phyloP scores from a whole-genome alignment of 1,140 invertebrate genomes.

The Anoplophora glabripennis region DNA sequence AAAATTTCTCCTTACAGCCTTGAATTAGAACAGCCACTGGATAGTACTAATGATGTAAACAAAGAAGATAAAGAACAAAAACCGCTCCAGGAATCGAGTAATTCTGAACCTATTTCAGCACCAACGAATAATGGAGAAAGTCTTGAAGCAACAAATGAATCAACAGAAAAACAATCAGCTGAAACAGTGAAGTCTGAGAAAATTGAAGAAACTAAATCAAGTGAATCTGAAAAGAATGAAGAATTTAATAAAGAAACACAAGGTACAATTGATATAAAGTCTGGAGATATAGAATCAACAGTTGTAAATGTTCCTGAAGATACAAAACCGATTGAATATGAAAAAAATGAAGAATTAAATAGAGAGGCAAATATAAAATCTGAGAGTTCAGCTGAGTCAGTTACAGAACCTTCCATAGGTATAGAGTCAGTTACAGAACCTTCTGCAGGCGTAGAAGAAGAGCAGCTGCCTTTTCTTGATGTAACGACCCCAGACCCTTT shows the following conservation, averaged over 20 bases:
- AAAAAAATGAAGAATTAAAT: constrained; percentile 7
- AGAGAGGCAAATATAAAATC: neutral
- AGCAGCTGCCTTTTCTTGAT: constrained; percentile 1
- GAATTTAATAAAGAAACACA: neutral
- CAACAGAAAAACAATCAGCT: neutral
- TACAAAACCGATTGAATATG: neutral
- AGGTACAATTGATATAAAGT: constrained; percentile 1
- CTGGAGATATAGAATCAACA: constrained; percentile 11
- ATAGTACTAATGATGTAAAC: neutral
- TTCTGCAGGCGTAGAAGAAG: constrained; percentile 12
- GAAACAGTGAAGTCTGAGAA: neutral
- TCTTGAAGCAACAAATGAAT: neutral
- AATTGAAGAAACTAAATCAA: neutral
- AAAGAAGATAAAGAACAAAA: constrained; percentile 1
- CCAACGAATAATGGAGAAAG: neutral
- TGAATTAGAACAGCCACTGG: neutral
- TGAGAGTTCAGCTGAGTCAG: neutral
- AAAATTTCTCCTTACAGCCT: too few species aligned
- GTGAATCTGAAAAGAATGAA: neutral
- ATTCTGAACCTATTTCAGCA: too few species aligned
- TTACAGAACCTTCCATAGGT: neutral
- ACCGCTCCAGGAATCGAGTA: too few species aligned
- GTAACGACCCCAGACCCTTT: constrained; percentile 12
- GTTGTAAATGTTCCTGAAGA: neutral
- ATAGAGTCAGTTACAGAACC: neutral